phyloP scores from a whole-genome alignment of 2,888 invertebrate species.

The Aromia moschata region DNA sequence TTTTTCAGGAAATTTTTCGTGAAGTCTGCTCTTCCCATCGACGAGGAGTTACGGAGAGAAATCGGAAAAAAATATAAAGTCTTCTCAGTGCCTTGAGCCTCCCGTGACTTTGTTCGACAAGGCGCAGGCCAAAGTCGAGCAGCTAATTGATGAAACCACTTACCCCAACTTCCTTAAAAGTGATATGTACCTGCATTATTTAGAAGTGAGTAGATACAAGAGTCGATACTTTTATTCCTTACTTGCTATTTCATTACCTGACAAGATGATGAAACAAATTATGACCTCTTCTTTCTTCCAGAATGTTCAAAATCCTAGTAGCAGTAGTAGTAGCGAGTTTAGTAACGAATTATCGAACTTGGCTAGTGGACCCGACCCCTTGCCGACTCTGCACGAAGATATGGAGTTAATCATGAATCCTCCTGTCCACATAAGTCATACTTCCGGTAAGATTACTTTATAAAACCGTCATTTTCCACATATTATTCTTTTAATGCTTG shows the following conservation, averaged over 20 bases:
- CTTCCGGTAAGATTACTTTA: conserved; percentile 51
- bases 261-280: not conserved
- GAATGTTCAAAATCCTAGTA: conserved; percentile 58
- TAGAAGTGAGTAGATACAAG: conserved; percentile 77
- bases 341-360: conserved; percentile 58
- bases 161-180: conserved; percentile 94
- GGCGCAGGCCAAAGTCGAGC: conserved; percentile 74
- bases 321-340: conserved; percentile 58
- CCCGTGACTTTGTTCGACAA: conserved; percentile 82
- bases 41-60: conserved; percentile 81
- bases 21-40: conserved; percentile 71
- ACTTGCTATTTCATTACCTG: not conserved
- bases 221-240: conserved; percentile 36
- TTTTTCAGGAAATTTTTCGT: conserved; percentile 51
- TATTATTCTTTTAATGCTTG: not conserved
- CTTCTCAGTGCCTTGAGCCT: conserved; percentile 70
- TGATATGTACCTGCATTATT: conserved; percentile 88
- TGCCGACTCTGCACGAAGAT: conserved; percentile 90
- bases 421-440: conserved; percentile 51
- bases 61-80: conserved; percentile 80
- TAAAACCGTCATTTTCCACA: not conserved
- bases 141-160: conserved; percentile 84
- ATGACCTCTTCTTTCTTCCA: conserved; percentile 38
- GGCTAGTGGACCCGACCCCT: conserved; percentile 60
- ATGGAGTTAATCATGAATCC: conserved; percentile 70